Base-by-base conservation (phyloP, 2,888 invertebrate species). In the Dasypolia templi region DNA sequence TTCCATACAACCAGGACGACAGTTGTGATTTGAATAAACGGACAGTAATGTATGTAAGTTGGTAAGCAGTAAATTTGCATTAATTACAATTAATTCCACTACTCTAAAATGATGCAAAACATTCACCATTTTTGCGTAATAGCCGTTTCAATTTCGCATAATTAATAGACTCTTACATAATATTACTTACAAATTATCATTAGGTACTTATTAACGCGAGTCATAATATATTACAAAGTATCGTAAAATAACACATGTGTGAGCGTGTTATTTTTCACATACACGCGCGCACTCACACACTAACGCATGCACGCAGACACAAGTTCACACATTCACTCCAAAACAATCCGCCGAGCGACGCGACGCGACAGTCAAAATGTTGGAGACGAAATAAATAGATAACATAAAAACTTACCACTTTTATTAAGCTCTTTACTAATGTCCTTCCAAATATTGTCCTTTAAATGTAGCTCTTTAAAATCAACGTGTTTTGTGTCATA, bases 401-500 rank as follows among this genome's bases (percentile, higher is more conserved):
- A 56, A n/a, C 3, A 44, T 17, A 19, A n/a, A 32, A 17, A 71
- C 71, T 51, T 42, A 29, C 72, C 71, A 71, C 3, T 42, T 51
- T 71, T 72, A 51, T 72, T 72, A 0, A 72, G 42, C 4, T 71
- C 71, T 51, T 59, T 72, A 29, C 42, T 12, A 0, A 72, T 72
- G 0, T 72, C 49, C 32, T 35, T 72, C 72, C 72, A 72, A 49
- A 72, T 59, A 22, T 51, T 72, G 2, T 72, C 72, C 32, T 72
- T 72, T 26, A 71, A 26, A 32, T 71, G 72, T 19, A 51, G 14
- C 26, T 71, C 71, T 22, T 72, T 72, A 42, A 59, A 72, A 26
- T 72, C 72, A 26, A 4, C 32, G 22, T 72, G 72, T 12, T 72
- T 71, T 17, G 51, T 59, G 32, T 72, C 72, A 7, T 71, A 71